Evolutionary conservation across 2,888 invertebrate genomes (phyloP).

Genomic region (Arctia plantaginis): DNA sequence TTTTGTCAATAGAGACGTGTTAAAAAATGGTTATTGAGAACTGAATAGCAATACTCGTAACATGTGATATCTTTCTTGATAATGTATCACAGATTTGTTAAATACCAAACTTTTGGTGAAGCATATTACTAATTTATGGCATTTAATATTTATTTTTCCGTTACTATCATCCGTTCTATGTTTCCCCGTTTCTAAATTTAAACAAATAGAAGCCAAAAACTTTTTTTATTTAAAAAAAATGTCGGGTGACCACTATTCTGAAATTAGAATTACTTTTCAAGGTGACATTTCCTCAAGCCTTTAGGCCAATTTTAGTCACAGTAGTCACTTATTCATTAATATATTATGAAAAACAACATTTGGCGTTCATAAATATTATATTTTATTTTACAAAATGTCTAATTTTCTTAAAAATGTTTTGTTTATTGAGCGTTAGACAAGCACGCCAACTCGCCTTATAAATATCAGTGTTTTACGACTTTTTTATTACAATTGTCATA

Average conservation of each 20-base stretch:
- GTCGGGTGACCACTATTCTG: neutral
- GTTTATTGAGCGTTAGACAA: neutral
- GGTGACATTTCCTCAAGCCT: neutral
- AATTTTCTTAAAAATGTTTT: neutral
- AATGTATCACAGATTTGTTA: no score
- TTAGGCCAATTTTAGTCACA: neutral
- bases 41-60: neutral
- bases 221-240: no score
- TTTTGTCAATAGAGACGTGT: no score
- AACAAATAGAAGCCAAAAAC: no score
- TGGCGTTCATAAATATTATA: neutral
- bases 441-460: neutral
- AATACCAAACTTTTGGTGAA: no score
- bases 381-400: neutral
- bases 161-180: no score
- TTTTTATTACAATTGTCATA: constrained; percentile 6
- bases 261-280: neutral
- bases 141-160: no score
- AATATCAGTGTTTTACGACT: constrained; percentile 1
- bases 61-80: no score
- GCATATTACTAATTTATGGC: no score
- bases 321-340: neutral
- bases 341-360: neutral
- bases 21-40: neutral
- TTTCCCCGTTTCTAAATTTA: no score